phyloP scores from a whole-genome alignment of 2,888 invertebrate species.

The Lamellibrachia columna region DNA sequence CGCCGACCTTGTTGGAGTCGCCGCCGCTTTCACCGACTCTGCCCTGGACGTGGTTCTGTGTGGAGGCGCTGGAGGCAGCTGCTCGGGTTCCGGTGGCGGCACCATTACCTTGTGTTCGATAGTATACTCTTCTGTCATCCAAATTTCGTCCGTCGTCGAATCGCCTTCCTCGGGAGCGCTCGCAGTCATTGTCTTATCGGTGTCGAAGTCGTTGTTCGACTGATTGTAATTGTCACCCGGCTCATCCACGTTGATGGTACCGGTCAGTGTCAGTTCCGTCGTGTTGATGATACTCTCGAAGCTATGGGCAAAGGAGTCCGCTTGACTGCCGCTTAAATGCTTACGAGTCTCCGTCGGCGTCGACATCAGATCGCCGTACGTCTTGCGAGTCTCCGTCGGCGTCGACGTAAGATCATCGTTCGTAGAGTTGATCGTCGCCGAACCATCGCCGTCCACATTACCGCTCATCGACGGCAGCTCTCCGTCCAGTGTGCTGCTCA shows the following conservation, averaged over 20 bases:
- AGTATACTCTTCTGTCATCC: slow-evolving; percentile 26
- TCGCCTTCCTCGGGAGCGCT: background rate
- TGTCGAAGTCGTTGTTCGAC: background rate
- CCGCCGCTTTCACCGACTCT: background rate
- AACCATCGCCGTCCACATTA: slow-evolving; percentile 27
- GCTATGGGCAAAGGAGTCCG: slow-evolving; percentile 37
- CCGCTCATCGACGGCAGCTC: slow-evolving; percentile 43
- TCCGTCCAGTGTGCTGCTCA: slow-evolving; percentile 61
- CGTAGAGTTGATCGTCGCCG: background rate
- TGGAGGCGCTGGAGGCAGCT: slow-evolving; percentile 30
- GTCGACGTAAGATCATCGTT: slow-evolving; percentile 20
- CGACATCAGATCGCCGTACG: slow-evolving; percentile 21
- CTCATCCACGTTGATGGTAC: slow-evolving; percentile 32
- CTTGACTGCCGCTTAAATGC: background rate
- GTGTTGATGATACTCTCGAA: slow-evolving; percentile 40
- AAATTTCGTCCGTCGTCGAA: slow-evolving; percentile 24
- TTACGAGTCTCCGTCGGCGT: slow-evolving; percentile 30
- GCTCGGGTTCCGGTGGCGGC: slow-evolving; percentile 23
- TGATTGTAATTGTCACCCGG: background rate
- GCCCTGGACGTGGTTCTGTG: slow-evolving; percentile 29
- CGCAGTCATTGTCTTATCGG: slow-evolving; percentile 9
- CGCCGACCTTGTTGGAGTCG: background rate
- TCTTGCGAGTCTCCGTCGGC: slow-evolving; percentile 27
- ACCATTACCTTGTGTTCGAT: slow-evolving; percentile 28
- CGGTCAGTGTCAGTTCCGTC: slow-evolving; percentile 30